A percentile compares a stretch with the other conserved stretches of the same genome.
Evolutionary conservation across 2,888 invertebrate species (phyloP).

Genomic region (Epinotia brunnichana): DNA sequence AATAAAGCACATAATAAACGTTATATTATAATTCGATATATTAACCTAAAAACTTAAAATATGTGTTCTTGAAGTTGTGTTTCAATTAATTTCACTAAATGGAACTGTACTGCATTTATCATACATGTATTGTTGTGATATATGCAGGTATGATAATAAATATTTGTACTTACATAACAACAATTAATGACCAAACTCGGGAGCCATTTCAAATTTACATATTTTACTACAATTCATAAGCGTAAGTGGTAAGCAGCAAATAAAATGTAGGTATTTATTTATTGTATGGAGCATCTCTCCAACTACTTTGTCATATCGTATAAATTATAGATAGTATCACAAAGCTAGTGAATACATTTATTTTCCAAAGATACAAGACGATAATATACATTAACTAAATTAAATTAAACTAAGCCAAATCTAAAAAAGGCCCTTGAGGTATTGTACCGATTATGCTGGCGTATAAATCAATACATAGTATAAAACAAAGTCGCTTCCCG

Average conservation of each 20-base stretch:
- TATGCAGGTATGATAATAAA: slow-evolving; percentile 37
- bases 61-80: neutral
- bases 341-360: too few relatives aligned
- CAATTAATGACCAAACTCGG: slow-evolving; percentile 41
- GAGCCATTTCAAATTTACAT: slow-evolving; percentile 40
- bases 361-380: too few relatives aligned
- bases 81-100: slow-evolving; percentile 29
- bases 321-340: too few relatives aligned
- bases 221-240: slow-evolving; percentile 30
- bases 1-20: neutral
- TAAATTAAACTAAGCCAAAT: too few relatives aligned
- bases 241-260: slow-evolving; percentile 3
- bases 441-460: too few relatives aligned
- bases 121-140: slow-evolving; percentile 33
- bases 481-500: too few relatives aligned
- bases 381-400: too few relatives aligned
- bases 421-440: too few relatives aligned
- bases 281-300: too few relatives aligned
- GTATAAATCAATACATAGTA: too few relatives aligned
- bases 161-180: slow-evolving; percentile 43
- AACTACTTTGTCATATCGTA: too few relatives aligned
- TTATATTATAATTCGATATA: slow-evolving; percentile 5
- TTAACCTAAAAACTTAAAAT: slow-evolving; percentile 2
- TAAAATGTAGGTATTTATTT: too few relatives aligned
- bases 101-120: slow-evolving; percentile 33